Base-by-base conservation (phyloP, 2,888 invertebrate species). In the Philaethria dido region DNA sequence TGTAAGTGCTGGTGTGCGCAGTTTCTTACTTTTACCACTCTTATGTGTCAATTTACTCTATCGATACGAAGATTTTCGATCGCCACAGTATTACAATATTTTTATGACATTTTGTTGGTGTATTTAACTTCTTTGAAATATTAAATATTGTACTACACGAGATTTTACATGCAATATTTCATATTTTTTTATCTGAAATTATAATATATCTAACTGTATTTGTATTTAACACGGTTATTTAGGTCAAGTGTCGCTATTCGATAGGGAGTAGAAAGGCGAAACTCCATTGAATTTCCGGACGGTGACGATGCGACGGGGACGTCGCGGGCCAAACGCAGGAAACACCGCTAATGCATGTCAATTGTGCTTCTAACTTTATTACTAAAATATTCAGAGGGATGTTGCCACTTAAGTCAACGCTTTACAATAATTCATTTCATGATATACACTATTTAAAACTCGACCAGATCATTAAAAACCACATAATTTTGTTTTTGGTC, bases 331-430 rank as follows among this genome's bases (percentile, higher is more conserved):
- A 80, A 84, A 84, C 84, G 84, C 79, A 79, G 91, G 91, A 91
- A 88, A 89, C 86, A 84, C 85, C 80, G 84, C 80, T 90, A 92
- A 92, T 91, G 90, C 91, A 90, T 88, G 88, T 86, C 92, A 90
- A 91, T 91, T 91, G 84, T 81, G 78, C 82, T 86, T 85, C 81
- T 84, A 83, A 89, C 73, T 70, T 70, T 64, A 70, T 73, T 70
- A 72, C 68, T 62, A 64, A 54, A 72, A 71, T 69, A 65, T 70
- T 68, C 62, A 54, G 39, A 62, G 64, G 54, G 65, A 65, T 47
- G 44, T 50, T 57, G n/a, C 39, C 52, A 59, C 50, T 57, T 59
- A 59, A 33, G 22, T 36, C 59, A 50, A 59, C 50, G 55, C 44
- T 54, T 54, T 29, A 42, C 6, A n/a, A 54, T 29, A 63, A 33